Conservation (phyloP, 1,140 invertebrate genomes). For the Aphis craccivora region DNA sequence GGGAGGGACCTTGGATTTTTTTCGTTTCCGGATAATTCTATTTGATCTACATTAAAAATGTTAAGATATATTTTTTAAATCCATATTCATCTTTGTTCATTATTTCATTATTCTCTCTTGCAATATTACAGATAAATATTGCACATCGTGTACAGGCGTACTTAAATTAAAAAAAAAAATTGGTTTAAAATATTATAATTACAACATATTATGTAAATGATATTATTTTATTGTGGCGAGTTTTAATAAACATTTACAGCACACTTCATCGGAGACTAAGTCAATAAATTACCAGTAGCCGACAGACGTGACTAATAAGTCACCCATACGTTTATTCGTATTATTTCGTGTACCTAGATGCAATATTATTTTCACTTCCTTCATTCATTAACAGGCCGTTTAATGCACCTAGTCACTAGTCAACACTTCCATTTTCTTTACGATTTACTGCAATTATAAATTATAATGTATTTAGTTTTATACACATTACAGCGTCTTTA, state of each 20-base stretch:
- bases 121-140: neutral
- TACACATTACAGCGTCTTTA: neutral
- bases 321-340: neutral
- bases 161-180: neutral
- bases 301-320: neutral
- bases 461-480: neutral
- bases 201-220: neutral
- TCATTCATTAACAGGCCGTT: neutral
- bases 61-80: neutral
- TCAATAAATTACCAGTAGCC: neutral
- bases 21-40: slow-evolving; percentile 22
- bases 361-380: slow-evolving; percentile 13
- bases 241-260: neutral
- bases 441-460: neutral
- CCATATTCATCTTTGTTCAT: neutral
- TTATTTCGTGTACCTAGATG: neutral
- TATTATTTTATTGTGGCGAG: neutral
- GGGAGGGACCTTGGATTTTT: neutral
- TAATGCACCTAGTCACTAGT: neutral
- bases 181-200: neutral
- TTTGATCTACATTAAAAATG: neutral
- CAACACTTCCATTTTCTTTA: neutral
- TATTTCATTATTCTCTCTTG: neutral
- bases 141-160: neutral
- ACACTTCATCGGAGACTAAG: neutral